These are phyloP conservation scores for Lagria hirta DNA, from an alignment of 2,888 invertebrate species.

Conservation along the genomic window DNA sequence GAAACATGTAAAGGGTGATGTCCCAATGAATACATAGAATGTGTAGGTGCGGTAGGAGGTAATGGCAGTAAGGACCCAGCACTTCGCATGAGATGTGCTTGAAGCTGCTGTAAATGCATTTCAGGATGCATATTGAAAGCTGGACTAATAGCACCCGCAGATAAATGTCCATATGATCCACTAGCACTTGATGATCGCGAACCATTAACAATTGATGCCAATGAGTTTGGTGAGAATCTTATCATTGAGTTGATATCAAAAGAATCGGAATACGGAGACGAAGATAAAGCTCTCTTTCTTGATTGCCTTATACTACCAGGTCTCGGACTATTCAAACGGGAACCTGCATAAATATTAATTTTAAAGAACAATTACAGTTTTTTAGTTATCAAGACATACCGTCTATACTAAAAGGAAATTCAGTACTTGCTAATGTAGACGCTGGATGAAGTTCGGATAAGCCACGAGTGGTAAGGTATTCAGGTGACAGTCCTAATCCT, in stretches of 20 bases:
- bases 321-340: slow-evolving; percentile 69
- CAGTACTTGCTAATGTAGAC: slow-evolving; percentile 79
- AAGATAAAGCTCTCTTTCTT: slow-evolving; percentile 89
- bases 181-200: slow-evolving; percentile 87
- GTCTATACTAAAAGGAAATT: slow-evolving; percentile 88
- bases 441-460: slow-evolving; percentile 61
- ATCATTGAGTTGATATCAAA: slow-evolving; percentile 96
- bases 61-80: slow-evolving; percentile 59
- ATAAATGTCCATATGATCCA: slow-evolving; percentile 95
- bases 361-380: neutral
- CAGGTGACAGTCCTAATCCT: slow-evolving; percentile 63
- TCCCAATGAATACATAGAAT: slow-evolving; percentile 52
- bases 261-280: slow-evolving; percentile 93
- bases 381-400: slow-evolving; percentile 61
- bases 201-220: slow-evolving; percentile 78
- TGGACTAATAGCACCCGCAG: slow-evolving; percentile 90
- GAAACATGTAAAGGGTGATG: slow-evolving; percentile 52
- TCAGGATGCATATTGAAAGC: slow-evolving; percentile 69
- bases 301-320: slow-evolving; percentile 57
- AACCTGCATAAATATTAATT: slow-evolving; percentile 52
- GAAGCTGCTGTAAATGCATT: slow-evolving; percentile 71
- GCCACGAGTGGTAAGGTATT: slow-evolving; percentile 62
- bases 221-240: slow-evolving; percentile 89
- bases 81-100: slow-evolving; percentile 77
- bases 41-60: slow-evolving; percentile 53